Percentiles rank a stretch among this genome's conserved stretches.
These are phyloP conservation scores for Thymelicus acteon DNA, from an alignment of 2,888 invertebrate genomes.

Conservation along the genomic window DNA sequence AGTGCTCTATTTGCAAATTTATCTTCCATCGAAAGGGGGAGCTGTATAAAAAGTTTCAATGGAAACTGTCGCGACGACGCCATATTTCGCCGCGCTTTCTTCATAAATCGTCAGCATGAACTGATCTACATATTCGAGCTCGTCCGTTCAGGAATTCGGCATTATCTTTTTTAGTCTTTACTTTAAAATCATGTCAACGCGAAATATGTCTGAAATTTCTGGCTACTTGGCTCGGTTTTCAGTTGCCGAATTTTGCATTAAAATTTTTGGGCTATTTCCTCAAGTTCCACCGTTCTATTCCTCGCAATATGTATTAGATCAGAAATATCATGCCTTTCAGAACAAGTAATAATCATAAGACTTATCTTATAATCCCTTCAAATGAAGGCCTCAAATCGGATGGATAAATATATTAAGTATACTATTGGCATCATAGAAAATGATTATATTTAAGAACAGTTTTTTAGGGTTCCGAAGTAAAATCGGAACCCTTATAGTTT, in stretches of 20 bases:
- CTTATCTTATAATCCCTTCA: no score
- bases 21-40: slow-evolving; percentile 70
- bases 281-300: slow-evolving; percentile 21
- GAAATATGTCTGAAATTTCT: slow-evolving; percentile 38
- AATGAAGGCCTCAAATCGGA: no score
- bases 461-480: no score
- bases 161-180: slow-evolving; percentile 44
- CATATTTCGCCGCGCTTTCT: slow-evolving; percentile 76
- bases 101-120: slow-evolving; percentile 75
- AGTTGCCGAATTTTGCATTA: slow-evolving; percentile 24
- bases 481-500: no score
- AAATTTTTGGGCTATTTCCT: slow-evolving; percentile 31
- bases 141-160: slow-evolving; percentile 45
- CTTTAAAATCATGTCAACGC: slow-evolving; percentile 42
- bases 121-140: slow-evolving; percentile 73
- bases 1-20: slow-evolving; percentile 69
- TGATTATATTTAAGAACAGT: no score
- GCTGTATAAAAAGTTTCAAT: slow-evolving; percentile 76
- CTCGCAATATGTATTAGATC: slow-evolving; percentile 5
- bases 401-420: no score
- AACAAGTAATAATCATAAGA: slow-evolving; percentile 4
- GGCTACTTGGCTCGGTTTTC: slow-evolving; percentile 30
- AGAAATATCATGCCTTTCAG: slow-evolving; percentile 4
- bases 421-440: no score
- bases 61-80: slow-evolving; percentile 70